These are phyloP conservation scores for Loriculus beryllinus DNA, from an alignment of 2,797 vertebrate species.

Conservation along the genomic window DNA sequence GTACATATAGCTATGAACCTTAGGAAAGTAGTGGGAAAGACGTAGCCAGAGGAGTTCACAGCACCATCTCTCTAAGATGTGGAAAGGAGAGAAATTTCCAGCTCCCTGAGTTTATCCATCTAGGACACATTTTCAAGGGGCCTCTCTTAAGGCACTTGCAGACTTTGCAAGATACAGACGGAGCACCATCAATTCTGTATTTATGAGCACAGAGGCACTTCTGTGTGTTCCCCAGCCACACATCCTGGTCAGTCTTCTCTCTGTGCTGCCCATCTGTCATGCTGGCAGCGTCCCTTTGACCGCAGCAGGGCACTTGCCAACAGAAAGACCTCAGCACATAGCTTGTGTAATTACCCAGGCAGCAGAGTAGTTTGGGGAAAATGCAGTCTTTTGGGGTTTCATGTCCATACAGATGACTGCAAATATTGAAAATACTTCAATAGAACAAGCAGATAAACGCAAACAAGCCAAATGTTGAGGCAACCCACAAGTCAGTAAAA, in stretches of 20 bases:
- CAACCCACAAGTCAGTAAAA: background rate
- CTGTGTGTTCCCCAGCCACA: background rate
- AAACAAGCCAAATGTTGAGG: accelerated
- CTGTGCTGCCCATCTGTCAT: background rate
- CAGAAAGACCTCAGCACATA: background rate
- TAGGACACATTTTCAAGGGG: background rate
- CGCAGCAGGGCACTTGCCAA: background rate
- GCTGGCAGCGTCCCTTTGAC: background rate
- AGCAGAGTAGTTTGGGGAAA: background rate
- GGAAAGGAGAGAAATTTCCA: background rate
- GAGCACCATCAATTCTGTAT: background rate
- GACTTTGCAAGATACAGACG: background rate
- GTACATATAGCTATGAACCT: accelerated
- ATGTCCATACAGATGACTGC: too few relatives aligned
- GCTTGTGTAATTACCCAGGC: background rate
- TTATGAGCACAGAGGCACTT: background rate
- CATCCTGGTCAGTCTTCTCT: background rate
- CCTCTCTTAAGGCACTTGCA: background rate
- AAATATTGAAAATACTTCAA: background rate
- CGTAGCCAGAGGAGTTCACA: background rate
- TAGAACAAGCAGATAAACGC: background rate
- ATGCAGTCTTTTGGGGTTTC: accelerated
- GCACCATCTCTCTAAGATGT: background rate
- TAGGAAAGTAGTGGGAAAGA: background rate
- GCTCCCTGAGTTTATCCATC: background rate